phyloP scores from a whole-genome alignment of 53 echinoderm and acorn worm species.

The Stichopus horrens region DNA sequence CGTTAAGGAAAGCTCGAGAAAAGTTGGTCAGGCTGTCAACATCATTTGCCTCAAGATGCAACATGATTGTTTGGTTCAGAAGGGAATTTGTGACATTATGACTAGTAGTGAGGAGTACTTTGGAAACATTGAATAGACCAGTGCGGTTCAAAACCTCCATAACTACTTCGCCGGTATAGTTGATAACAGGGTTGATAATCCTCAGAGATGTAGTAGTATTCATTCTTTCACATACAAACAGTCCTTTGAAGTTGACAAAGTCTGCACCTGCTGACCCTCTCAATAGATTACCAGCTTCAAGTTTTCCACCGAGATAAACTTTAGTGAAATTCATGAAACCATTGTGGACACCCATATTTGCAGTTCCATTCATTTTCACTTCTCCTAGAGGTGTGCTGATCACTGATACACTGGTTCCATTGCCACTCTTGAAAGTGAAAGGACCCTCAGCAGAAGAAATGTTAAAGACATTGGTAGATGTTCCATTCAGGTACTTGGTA shows the following conservation, averaged over 20 bases:
- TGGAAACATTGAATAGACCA: slow-evolving; percentile 31
- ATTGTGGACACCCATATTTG: background rate
- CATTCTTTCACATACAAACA: slow-evolving; percentile 44
- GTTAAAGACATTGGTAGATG: slow-evolving; percentile 15
- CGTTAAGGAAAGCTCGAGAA: background rate
- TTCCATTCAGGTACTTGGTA: slow-evolving; percentile 11
- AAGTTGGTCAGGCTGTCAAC: slow-evolving; percentile 1
- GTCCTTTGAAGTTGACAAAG: slow-evolving; percentile 37
- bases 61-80: background rate
- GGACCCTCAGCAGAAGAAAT: background rate
- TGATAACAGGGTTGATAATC: background rate
- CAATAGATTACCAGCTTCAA: slow-evolving; percentile 22
- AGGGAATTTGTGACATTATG: slow-evolving; percentile 4
- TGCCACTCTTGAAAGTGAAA: background rate
- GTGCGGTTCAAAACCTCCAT: background rate
- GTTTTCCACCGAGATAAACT: background rate
- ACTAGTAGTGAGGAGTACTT: background rate
- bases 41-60: slow-evolving; percentile 10
- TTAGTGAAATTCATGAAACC: slow-evolving; percentile 25
- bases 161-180: slow-evolving; percentile 19
- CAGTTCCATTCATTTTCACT: background rate
- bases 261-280: background rate
- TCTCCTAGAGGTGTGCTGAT: slow-evolving; percentile 11
- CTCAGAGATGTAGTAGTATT: background rate
- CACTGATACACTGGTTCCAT: background rate